Base-by-base conservation (phyloP, 2,113 vertebrate genomes). In the Polypterus senegalus region DNA sequence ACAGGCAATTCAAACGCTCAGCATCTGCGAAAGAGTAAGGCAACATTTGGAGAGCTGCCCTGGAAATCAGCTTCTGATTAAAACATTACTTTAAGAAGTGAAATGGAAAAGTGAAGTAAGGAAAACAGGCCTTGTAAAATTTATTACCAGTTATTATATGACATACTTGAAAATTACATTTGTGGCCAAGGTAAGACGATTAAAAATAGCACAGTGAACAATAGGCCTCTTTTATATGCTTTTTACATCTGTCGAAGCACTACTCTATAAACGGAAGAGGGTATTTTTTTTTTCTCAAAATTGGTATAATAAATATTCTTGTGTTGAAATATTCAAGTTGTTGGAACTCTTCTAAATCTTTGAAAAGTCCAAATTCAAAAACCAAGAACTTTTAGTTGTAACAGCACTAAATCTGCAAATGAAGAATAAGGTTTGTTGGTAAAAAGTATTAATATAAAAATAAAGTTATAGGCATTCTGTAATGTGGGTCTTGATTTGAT, bases 171-270 rank as follows among this genome's bases (percentile, higher is more conserved):
- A 74, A 74, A 77, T 75, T 27, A 71, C 77, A 67, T 71, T 63
- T 78, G 77, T 69, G 69, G 70, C 66, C 65, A 74, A 70, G 54
- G 66, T 74, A 69, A 77, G 68, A 52, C 74, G 76, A 77, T 77
- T 79, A 73, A 78, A 81, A 72, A 69, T 77, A 75, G 69, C 58
- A 68, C 75, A 80, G 72, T 72, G 72, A 82, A 83, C 75, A 85
- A 81, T 78, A 74, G 70, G 68, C 60, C 54, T 64, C 73, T 75
- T 81, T 70, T 76, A 76, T 70, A 78, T 73, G 66, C 70, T 81
- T 65, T 73, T 76, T 75, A 67, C 77, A 79, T 76, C 81, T 82
- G 77, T 81, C 84, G 79, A 76, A 82, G 71, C 77, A 78, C 76
- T 75, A 71, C 74, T 75, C 66, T 74, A 73, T 78, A 77, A 79